Conservation (phyloP, 2,888 invertebrate genomes). For the Enoplolaimus lenunculus region DNA sequence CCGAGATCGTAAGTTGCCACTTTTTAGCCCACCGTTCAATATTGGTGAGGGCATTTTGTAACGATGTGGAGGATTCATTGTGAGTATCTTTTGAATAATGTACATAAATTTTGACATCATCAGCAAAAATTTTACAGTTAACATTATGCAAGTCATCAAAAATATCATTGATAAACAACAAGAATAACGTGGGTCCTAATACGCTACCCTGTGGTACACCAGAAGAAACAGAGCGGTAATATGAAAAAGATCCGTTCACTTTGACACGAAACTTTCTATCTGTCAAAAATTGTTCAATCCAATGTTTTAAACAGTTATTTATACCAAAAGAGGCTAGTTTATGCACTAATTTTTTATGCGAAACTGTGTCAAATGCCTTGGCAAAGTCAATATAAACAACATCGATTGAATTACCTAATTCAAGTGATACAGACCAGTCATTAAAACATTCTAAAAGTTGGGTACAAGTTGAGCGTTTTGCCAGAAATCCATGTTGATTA, state of each 20-base stretch:
- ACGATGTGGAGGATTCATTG: not conserved
- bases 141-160: not conserved
- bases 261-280: not conserved
- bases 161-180: slow-evolving; percentile 17
- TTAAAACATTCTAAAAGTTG: slow-evolving; percentile 13
- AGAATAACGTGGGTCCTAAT: slow-evolving; percentile 6
- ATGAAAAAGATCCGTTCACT: not conserved
- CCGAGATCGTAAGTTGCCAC: not conserved
- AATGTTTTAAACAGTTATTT: not conserved
- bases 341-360: not conserved
- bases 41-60: not conserved
- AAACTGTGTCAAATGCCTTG: slow-evolving; percentile 7
- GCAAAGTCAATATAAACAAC: slow-evolving; percentile 10
- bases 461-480: slow-evolving; percentile 1
- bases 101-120: slow-evolving; percentile 14
- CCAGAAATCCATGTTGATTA: slow-evolving; percentile 9
- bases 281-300: not conserved
- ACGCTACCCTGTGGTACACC: slow-evolving; percentile 20
- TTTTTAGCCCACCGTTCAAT: not conserved
- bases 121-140: slow-evolving; percentile 16
- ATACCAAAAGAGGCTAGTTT: not conserved
- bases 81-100: not conserved
- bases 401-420: not conserved
- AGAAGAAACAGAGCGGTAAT: not conserved
- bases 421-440: not conserved